These are phyloP conservation scores for Capromys pilorides DNA, from an alignment of 2,797 vertebrate species.

Conservation along the genomic window DNA sequence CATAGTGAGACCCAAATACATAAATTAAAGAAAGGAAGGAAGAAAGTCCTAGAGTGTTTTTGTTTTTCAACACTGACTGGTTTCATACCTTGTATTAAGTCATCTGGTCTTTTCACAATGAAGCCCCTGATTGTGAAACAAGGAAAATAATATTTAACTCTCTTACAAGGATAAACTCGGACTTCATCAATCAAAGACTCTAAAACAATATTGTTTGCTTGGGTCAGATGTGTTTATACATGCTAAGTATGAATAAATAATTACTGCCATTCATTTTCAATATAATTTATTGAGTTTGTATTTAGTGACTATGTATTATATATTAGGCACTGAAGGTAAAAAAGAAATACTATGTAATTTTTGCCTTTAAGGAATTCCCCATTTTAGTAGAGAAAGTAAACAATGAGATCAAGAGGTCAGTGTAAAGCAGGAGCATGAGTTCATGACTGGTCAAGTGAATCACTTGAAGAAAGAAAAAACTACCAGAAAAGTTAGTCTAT, in stretches of 20 bases:
- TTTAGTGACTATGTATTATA: not conserved
- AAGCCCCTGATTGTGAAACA: slow-evolving; percentile 59
- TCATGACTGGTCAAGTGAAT: not conserved
- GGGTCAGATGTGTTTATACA: slow-evolving; percentile 34
- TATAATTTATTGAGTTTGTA: slow-evolving; percentile 27
- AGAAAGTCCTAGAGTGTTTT: slow-evolving; percentile 30
- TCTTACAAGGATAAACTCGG: slow-evolving; percentile 38
- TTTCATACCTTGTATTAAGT: slow-evolving; percentile 47
- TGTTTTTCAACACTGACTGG: not conserved
- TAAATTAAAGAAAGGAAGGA: too few species aligned
- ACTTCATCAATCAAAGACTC: slow-evolving; percentile 46
- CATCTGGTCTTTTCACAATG: slow-evolving; percentile 60
- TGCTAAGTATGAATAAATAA: slow-evolving; percentile 52
- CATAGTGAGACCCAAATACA: too few species aligned
- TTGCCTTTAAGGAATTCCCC: slow-evolving; percentile 9
- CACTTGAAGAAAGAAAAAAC: not conserved
- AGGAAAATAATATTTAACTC: slow-evolving; percentile 64
- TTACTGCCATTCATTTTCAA: slow-evolving; percentile 49
- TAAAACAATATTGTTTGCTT: slow-evolving; percentile 31
- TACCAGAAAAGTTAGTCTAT: not conserved
- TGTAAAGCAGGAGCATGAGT: slow-evolving; percentile 2
- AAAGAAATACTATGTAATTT: not conserved
- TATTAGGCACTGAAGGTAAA: slow-evolving; percentile 5
- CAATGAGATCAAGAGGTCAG: slow-evolving; percentile 39
- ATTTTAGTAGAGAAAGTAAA: slow-evolving; percentile 7